Percentiles rank a stretch among this genome's conserved stretches.
Evolutionary conservation across 2,797 vertebrate species (phyloP).

Genomic region (Otus scops): DNA sequence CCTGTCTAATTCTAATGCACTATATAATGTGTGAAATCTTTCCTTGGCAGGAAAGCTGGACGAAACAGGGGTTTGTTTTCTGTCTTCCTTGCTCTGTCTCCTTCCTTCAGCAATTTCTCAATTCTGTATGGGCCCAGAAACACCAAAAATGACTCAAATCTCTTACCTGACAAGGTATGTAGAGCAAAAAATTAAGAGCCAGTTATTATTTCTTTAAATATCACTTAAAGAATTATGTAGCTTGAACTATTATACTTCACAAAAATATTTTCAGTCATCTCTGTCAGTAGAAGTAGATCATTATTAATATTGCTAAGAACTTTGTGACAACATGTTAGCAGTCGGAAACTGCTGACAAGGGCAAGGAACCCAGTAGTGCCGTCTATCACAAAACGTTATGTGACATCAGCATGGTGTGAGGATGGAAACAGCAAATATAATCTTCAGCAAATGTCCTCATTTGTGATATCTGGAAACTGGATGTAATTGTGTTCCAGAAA

Average conservation of each 20-base stretch:
- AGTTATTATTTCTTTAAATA: background rate
- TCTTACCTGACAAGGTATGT: background rate
- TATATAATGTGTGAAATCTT: background rate
- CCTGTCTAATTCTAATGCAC: conserved; percentile 2
- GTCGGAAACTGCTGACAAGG: background rate
- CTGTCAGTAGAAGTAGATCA: background rate
- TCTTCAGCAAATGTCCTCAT: background rate
- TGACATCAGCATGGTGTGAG: background rate
- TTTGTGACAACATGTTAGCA: background rate
- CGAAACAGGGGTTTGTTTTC: background rate
- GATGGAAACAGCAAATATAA: background rate
- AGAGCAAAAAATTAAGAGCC: background rate
- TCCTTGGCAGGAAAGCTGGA: background rate
- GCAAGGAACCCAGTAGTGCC: background rate
- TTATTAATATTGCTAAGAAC: background rate
- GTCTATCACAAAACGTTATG: background rate
- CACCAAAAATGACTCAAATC: background rate
- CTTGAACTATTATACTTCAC: background rate
- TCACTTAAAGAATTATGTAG: background rate
- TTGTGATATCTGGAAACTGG: background rate
- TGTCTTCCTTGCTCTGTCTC: background rate
- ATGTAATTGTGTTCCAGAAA: background rate
- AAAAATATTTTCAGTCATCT: background rate
- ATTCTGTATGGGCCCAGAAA: background rate
- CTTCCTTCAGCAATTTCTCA: background rate